Base-by-base conservation (phyloP, 2,113 vertebrate genomes). In the Pardalotus punctatus region DNA sequence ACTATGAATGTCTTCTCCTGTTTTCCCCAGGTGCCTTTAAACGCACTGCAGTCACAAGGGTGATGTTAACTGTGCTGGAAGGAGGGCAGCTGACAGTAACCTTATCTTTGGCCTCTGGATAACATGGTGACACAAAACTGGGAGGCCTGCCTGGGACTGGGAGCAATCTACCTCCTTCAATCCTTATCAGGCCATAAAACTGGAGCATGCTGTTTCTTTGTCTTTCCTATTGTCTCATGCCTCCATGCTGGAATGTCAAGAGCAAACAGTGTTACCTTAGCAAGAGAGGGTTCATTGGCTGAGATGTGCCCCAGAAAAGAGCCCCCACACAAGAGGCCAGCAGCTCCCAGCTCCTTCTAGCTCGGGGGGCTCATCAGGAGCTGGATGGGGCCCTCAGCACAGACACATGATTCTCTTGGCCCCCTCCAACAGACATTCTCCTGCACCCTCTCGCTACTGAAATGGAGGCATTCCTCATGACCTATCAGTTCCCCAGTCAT, bases 311-410 rank as follows among this genome's bases (percentile, higher is more conserved):
- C 86, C 45, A 51, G 67, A 65, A 69, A 64, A 77, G 50, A 22
- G 24, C 16, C 6, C 6, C 6, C 3, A 50, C 1, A 0, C 1
- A 3, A 65, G 19, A 20, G 14, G 11, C 8, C n/a, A n/a, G n/a
- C n/a, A n/a, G n/a, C n/a, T n/a, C n/a, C n/a, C 2, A 2, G 12
- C 6, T 64, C 36, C 31, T 76, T 47, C 27, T 8, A 56, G 57
- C 7, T 53, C 56, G 17, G 28, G 20, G 14, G 10, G 5, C 7
- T 86, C 2, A 1, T 17, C 45, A n/a, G 54, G 35, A 67, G 31
- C 18, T 6, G 6, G 4, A 28, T 1, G 1, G 27, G 10, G 3
- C 20, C 51, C 36, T 24, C 33, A 70, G 70, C 21, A 64, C 29
- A 57, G 3, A 9, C 21, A 33, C 2, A 0, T 0, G 1, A 65